Evolutionary conservation across 2,113 vertebrate genomes (phyloP).

Genomic region (Embiotoca jacksoni): DNA sequence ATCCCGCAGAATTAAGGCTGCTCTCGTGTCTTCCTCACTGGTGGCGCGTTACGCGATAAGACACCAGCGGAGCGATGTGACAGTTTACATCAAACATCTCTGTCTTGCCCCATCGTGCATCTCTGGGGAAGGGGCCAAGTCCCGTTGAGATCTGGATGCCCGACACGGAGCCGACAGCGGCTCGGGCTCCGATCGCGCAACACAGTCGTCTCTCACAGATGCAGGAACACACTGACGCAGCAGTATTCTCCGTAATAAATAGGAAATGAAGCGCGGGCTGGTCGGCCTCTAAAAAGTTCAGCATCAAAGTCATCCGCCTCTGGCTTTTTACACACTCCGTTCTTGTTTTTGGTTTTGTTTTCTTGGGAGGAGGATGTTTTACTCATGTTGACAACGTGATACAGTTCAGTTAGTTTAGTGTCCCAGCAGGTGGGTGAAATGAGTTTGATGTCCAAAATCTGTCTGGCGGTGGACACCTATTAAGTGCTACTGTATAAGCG

Average conservation of each 20-base stretch:
- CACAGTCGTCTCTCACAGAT: slow-evolving; percentile 52
- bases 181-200: slow-evolving; percentile 44
- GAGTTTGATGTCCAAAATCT: slow-evolving; percentile 31
- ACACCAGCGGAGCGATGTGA: slow-evolving; percentile 58
- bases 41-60: slow-evolving; percentile 50
- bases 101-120: slow-evolving; percentile 63
- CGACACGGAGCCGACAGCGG: slow-evolving; percentile 52
- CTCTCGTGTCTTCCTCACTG: slow-evolving; percentile 32
- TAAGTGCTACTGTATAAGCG: background rate
- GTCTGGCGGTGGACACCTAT: background rate
- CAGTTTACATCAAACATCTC: slow-evolving; percentile 77
- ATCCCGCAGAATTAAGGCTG: background rate
- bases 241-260: slow-evolving; percentile 64
- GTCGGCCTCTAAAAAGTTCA: slow-evolving; percentile 52
- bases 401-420: slow-evolving; percentile 3
- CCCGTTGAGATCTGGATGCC: slow-evolving; percentile 60
- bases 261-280: slow-evolving; percentile 50
- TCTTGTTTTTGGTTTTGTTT: slow-evolving; percentile 10
- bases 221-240: slow-evolving; percentile 64
- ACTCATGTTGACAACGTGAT: slow-evolving; percentile 45
- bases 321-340: slow-evolving; percentile 9
- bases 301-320: slow-evolving; percentile 53
- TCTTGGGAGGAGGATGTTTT: slow-evolving; percentile 14
- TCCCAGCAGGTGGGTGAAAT: slow-evolving; percentile 1
- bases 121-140: slow-evolving; percentile 67